Evolutionary conservation across 1,140 invertebrate genomes (phyloP), one percentile per base, ranked within the genome.

Genomic region (Maconellicoccus hirsutus): DNA sequence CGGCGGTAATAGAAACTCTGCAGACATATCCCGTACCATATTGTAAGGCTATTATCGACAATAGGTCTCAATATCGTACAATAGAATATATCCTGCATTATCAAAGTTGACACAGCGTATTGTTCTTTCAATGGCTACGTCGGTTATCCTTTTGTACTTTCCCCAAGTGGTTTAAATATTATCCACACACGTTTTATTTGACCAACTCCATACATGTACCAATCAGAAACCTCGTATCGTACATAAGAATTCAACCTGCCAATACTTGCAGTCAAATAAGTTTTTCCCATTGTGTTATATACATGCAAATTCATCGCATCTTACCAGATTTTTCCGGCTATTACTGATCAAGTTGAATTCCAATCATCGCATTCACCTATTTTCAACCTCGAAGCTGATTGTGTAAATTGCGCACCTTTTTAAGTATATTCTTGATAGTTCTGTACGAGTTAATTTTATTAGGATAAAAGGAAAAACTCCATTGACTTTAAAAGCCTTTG

Each of bases 11-110:
- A 66, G 61, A 66, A 66, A 66, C 61, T 66, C 22, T 66, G 61
- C 61, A 66, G 61, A 66, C 61, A 19, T 66, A 66, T 66, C 25
- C 61, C 61, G 61, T 66, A 66, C 61, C 61, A 66, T 66, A 66
- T 66, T 66, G 61, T 66, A 25, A 10, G 61, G 22, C 61, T 66
- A 66, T 66, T 66, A 66, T 66, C 61, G 25, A 66, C 61, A 66
- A 66, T 66, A 66, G 61, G 61, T 66, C 21, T 66, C 61, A 19
- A 66, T 66, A 66, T 66, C 61, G 25, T 66, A 66, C 61, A 66
- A 66, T 66, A 16, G 61, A 2, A 25, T 52, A 52, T 66, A 66
- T 66, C 61, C 61, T 66, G 61, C 25, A 66, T 66, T 66, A 66
- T 66, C 25, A 66, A 66, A 66, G 61, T 66, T 66, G 61, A 66